Base-by-base conservation (phyloP, 2,888 invertebrate genomes). In the Chrysomela aeneicollis region DNA sequence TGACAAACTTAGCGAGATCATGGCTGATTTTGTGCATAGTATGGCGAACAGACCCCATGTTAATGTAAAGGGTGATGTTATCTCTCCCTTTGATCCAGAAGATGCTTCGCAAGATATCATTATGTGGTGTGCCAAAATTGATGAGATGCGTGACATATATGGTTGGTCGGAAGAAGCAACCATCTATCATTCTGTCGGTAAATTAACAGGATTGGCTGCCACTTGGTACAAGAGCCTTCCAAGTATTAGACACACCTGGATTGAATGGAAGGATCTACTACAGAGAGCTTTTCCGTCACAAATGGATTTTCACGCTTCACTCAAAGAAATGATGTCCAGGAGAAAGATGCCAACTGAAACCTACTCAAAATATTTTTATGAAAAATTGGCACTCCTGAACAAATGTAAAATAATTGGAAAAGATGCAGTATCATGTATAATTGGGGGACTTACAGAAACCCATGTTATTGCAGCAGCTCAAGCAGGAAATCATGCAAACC, bases 251-350 rank as follows among this genome's bases (percentile, higher is more conserved):
- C 59, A 63, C 59, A 59, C 62, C 15, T 71, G 71, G 69, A 58
- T 51, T 12, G 71, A 71, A 47, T 71, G 69, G 72, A 73, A 73
- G 42, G 46, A 61, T 42, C 68, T 64, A 54, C 50, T 73, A 26
- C 35, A 53, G 46, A 6, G 12, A 3, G 64, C 62, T 10, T 73
- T 73, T 59, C 70, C 69, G 12, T 46, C 49, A 19, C 9, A 35
- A 2, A 57, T 47, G 15, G 66, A 73, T 51, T 73, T 61, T 32
- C 46, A 61, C 21, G 51, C 52, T 18, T 50, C 55, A 3, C 53
- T 73, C 10, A 30, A 57, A 19, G 63, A 61, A 51, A 71, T 73
- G 70, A 26, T 73, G 63, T 32, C 50, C 18, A 47, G 70, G 15
- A 57, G 15, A 19, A 73, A 73, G 62, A 37, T 60, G n/a, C 46